These are phyloP conservation scores for Idaea aversata DNA, from an alignment of 2,888 invertebrate species.

Conservation along the genomic window DNA sequence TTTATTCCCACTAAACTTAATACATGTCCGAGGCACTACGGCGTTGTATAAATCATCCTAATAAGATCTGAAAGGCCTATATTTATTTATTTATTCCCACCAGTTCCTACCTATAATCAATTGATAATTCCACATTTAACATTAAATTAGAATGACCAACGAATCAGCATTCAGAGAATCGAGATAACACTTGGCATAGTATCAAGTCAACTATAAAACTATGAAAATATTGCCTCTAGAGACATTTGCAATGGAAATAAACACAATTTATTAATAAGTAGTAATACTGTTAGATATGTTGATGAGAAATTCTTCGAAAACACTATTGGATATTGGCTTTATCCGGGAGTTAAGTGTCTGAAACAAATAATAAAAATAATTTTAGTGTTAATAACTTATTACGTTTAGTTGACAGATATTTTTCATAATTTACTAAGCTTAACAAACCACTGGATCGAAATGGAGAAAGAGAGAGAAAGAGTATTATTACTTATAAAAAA, in stretches of 20 bases:
- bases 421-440: not conserved
- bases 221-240: conserved; percentile 43
- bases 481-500: too few relatives aligned
- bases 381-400: not conserved
- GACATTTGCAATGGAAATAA: conserved; percentile 43
- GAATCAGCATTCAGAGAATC: conserved; percentile 21
- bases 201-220: conserved; percentile 47
- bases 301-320: conserved; percentile 21
- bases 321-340: conserved; percentile 11
- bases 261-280: conserved; percentile 39
- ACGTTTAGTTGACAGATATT: not conserved
- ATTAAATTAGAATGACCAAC: conserved; percentile 5
- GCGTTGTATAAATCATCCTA: too few relatives aligned
- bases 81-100: too few relatives aligned
- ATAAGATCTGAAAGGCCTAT: too few relatives aligned
- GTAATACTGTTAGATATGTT: conserved; percentile 25
- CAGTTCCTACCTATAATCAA: too few relatives aligned
- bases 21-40: too few relatives aligned
- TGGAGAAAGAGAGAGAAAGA: too few relatives aligned
- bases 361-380: conserved; percentile 14
- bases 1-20: too few relatives aligned
- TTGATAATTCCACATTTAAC: not conserved
- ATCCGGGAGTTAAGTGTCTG: conserved; percentile 14
- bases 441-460: not conserved
- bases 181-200: conserved; percentile 47